A percentile compares a stretch with the other conserved stretches of the same genome.
Conservation (phyloP, 2,888 invertebrate genomes). For the Eupithecia vulgata region DNA sequence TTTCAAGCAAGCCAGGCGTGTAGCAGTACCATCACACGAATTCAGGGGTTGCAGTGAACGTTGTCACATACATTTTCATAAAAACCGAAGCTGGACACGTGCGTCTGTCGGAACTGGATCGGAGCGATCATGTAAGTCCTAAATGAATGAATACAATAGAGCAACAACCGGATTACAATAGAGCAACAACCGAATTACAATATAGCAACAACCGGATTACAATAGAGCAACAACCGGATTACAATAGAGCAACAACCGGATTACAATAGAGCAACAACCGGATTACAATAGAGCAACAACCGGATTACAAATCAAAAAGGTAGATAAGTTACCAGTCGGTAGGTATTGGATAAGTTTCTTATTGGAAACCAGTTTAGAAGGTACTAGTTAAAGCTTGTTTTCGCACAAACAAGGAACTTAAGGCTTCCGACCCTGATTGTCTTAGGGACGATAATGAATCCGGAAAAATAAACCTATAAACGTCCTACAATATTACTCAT, state of each 20-base stretch:
- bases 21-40: no score
- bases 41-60: no score
- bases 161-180: neutral
- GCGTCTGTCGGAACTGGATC: neutral
- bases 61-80: no score
- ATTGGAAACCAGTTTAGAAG: constrained; percentile 25
- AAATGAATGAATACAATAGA: constrained; percentile 19
- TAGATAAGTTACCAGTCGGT: constrained; percentile 13
- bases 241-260: no score
- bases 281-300: constrained; percentile 11
- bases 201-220: constrained; percentile 2
- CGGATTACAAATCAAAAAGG: constrained; percentile 5
- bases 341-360: constrained; percentile 23
- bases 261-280: constrained; percentile 16
- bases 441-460: constrained; percentile 5
- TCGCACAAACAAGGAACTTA: constrained; percentile 15
- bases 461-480: constrained; percentile 12
- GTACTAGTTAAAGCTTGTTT: constrained; percentile 22
- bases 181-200: no score
- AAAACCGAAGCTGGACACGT: no score
- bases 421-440: constrained; percentile 16
- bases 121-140: neutral
- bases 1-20: no score
- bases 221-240: constrained; percentile 3
- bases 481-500: neutral